Conservation (phyloP, 2,888 invertebrate species). For the Nebria salina region DNA sequence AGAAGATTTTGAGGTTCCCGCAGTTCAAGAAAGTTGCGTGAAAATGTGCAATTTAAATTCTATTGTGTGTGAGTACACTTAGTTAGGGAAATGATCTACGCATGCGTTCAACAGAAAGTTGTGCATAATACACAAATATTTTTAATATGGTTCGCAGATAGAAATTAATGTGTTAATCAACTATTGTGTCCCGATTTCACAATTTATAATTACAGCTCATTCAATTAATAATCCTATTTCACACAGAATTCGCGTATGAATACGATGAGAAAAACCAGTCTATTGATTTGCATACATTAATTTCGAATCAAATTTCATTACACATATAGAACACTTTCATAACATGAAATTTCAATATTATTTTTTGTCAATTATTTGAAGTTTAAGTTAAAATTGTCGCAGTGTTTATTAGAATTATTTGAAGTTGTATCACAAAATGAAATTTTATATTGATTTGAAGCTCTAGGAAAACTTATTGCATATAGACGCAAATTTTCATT, state of each 20-base stretch:
- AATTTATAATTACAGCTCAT: neutral
- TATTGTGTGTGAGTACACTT: conserved; percentile 12
- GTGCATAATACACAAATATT: neutral
- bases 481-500: neutral
- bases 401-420: no score
- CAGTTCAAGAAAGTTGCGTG: conserved; percentile 23
- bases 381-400: no score
- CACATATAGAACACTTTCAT: neutral
- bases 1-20: conserved; percentile 29
- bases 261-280: neutral
- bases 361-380: no score
- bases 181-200: neutral
- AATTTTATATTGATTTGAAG: no score
- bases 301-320: neutral
- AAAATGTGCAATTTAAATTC: conserved; percentile 23
- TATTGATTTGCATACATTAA: neutral
- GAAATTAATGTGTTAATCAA: neutral
- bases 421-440: no score
- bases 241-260: neutral
- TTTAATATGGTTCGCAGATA: neutral
- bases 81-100: neutral
- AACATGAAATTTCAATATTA: no score
- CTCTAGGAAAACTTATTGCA: neutral
- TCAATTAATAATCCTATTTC: neutral
- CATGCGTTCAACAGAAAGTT: conserved; percentile 5